A percentile compares a stretch with the other conserved stretches of the same genome.
Conservation (phyloP, 2,113 vertebrate genomes). For the Petrocephalus microphthalmus region DNA sequence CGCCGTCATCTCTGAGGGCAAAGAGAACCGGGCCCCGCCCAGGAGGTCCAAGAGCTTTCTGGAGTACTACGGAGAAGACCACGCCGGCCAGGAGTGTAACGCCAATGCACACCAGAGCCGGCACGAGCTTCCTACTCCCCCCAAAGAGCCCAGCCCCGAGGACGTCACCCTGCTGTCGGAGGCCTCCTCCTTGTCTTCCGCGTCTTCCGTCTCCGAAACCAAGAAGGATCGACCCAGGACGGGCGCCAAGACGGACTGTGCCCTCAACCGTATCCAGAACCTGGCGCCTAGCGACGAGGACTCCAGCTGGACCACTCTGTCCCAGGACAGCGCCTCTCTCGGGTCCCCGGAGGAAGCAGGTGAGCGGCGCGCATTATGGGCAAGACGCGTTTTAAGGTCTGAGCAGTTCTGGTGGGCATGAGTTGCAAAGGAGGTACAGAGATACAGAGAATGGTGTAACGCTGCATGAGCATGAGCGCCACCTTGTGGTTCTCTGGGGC, state of each 20-base stretch:
- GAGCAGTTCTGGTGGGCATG: not conserved
- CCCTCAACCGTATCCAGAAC: slow-evolving; percentile 91
- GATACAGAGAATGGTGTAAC: not conserved
- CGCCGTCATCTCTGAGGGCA: slow-evolving; percentile 68
- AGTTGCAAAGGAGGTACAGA: not conserved
- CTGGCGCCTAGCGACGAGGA: slow-evolving; percentile 91
- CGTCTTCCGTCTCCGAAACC: slow-evolving; percentile 75
- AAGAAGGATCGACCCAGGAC: slow-evolving; percentile 90
- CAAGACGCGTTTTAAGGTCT: not conserved
- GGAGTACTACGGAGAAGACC: slow-evolving; percentile 66
- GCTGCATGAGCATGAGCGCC: not conserved
- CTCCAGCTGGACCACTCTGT: slow-evolving; percentile 92
- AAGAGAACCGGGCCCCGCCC: slow-evolving; percentile 33
- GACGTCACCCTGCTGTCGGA: slow-evolving; percentile 71
- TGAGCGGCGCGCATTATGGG: slow-evolving; percentile 37
- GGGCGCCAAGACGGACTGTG: slow-evolving; percentile 89
- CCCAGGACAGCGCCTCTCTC: slow-evolving; percentile 81
- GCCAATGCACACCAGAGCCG: slow-evolving; percentile 42
- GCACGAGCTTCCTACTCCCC: slow-evolving; percentile 48
- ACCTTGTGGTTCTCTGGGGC: not conserved
- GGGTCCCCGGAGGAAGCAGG: slow-evolving; percentile 85
- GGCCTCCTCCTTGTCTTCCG: slow-evolving; percentile 54
- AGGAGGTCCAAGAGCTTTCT: slow-evolving; percentile 71
- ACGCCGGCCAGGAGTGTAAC: slow-evolving; percentile 58
- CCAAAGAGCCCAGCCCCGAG: slow-evolving; percentile 71